Evolutionary conservation across 2,888 invertebrate species (phyloP).

Genomic region (Ennomos erosarius): DNA sequence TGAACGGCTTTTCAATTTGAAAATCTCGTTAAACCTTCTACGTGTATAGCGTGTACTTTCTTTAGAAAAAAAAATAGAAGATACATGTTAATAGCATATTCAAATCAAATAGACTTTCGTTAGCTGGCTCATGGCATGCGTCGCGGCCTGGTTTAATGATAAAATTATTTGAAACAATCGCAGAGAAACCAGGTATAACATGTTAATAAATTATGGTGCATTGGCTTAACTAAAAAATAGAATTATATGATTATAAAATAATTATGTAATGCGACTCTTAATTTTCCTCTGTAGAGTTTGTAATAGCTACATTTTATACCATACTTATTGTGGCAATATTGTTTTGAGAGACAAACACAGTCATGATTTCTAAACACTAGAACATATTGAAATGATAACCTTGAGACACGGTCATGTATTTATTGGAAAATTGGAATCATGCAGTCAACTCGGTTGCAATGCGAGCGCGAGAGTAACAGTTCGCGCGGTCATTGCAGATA

Average conservation of each 20-base stretch:
- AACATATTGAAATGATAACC: conserved; percentile 15
- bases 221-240: not conserved
- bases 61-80: conserved; percentile 31
- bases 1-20: not conserved
- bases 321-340: no score
- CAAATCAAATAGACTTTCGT: conserved; percentile 48
- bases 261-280: no score
- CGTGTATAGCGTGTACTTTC: conserved; percentile 26
- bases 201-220: not conserved
- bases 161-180: conserved; percentile 46
- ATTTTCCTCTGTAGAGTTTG: no score
- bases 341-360: no score
- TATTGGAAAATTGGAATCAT: conserved; percentile 21
- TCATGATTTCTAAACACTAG: not conserved
- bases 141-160: conserved; percentile 46
- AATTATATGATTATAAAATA: no score
- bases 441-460: conserved; percentile 5
- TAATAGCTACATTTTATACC: not conserved
- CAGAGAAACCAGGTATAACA: conserved; percentile 22
- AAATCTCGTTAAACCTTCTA: conserved; percentile 1
- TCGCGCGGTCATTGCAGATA: conserved; percentile 34
- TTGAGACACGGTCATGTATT: not conserved
- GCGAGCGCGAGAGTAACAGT: conserved; percentile 8
- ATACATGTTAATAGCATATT: conserved; percentile 26
- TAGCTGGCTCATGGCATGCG: conserved; percentile 49